Evolutionary conservation across 2,113 vertebrate species (phyloP).

Genomic region (Oncorhynchus kisutch): DNA sequence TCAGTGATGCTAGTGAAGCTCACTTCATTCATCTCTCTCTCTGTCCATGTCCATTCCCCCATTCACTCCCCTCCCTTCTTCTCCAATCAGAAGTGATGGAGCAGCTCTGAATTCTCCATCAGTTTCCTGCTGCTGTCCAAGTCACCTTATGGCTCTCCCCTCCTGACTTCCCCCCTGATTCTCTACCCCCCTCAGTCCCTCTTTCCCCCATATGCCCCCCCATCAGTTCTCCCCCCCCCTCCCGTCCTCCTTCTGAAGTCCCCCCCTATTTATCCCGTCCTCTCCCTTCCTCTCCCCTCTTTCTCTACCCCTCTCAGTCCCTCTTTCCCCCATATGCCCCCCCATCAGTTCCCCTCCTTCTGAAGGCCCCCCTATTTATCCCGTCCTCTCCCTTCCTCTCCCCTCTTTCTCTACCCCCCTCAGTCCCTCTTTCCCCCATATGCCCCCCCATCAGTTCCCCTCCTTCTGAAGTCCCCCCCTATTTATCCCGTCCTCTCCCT

Average conservation of each 20-base stretch:
- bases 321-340: not conserved
- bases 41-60: not conserved
- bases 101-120: not conserved
- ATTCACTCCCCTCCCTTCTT: not conserved
- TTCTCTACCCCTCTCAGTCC: not conserved
- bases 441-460: too few relatives aligned
- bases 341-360: not conserved
- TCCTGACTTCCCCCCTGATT: not conserved
- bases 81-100: slow-evolving; percentile 4
- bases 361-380: too few relatives aligned
- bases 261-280: not conserved
- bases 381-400: not conserved
- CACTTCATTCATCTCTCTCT: not conserved
- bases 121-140: not conserved
- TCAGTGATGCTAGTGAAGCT: not conserved
- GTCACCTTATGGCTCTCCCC: not conserved
- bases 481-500: not conserved
- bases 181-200: not conserved
- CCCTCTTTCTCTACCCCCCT: not conserved
- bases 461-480: not conserved
- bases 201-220: not conserved
- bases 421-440: not conserved
- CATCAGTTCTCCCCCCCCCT: too few relatives aligned
- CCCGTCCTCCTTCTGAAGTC: not conserved
- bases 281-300: not conserved